Evolutionary conservation across 2,113 vertebrate species (phyloP).

Genomic region (Onychostoma macrolepis): DNA sequence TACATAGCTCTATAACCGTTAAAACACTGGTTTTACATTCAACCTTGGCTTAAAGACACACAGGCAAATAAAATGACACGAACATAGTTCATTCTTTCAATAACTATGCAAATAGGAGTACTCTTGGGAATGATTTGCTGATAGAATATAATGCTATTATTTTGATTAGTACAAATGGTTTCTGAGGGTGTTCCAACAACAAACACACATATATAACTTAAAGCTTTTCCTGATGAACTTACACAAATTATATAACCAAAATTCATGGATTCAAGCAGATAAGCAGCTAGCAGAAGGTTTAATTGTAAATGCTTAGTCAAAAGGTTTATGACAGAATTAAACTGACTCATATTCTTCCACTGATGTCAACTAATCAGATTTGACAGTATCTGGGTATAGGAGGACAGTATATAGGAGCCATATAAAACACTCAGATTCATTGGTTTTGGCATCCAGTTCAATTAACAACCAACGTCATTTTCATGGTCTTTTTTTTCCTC

Average conservation of each 20-base stretch:
- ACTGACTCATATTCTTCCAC: background rate
- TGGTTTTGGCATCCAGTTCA: background rate
- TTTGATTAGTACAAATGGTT: background rate
- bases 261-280: background rate
- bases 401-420: background rate
- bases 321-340: background rate
- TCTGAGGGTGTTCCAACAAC: background rate
- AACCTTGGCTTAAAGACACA: slow-evolving; percentile 46
- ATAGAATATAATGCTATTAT: background rate
- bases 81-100: slow-evolving; percentile 56
- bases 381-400: background rate
- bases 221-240: background rate
- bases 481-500: background rate
- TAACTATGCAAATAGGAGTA: background rate
- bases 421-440: background rate
- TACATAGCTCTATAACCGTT: background rate
- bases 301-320: background rate
- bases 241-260: background rate
- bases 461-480: background rate
- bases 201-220: background rate
- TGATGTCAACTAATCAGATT: background rate
- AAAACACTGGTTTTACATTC: slow-evolving; percentile 55
- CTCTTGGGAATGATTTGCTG: background rate
- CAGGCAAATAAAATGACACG: slow-evolving; percentile 62
- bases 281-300: slow-evolving; percentile 13